Conservation (phyloP, 2,888 invertebrate genomes). For the Microplitis manilae region DNA sequence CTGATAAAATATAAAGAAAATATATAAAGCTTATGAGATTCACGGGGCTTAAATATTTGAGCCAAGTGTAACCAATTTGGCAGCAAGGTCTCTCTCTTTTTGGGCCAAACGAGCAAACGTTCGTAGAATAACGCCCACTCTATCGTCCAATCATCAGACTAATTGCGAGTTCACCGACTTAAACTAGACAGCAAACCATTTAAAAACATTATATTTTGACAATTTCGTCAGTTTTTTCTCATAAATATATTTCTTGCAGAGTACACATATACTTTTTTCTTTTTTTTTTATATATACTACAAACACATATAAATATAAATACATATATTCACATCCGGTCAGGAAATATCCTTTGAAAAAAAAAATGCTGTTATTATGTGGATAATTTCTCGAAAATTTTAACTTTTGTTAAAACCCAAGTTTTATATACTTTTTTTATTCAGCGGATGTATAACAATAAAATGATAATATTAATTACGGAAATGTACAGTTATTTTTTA, state of each 20-base stretch:
- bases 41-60: neutral
- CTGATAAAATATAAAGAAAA: neutral
- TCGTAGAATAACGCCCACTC: conserved; percentile 25
- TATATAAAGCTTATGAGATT: neutral
- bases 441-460: neutral
- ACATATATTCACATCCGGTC: neutral
- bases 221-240: conserved; percentile 11
- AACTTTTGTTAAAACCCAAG: neutral
- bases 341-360: neutral
- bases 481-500: neutral
- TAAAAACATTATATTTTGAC: conserved; percentile 8
- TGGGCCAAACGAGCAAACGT: conserved; percentile 14
- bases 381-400: neutral
- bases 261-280: neutral
- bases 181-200: conserved; percentile 9
- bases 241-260: neutral
- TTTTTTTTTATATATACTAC: neutral
- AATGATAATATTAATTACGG: neutral
- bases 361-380: neutral
- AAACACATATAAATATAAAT: no score
- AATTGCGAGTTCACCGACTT: conserved; percentile 25
- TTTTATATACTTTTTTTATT: neutral
- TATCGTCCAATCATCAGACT: conserved; percentile 35
- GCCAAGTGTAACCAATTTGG: conserved; percentile 29
- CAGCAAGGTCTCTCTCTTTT: conserved; percentile 18